These are phyloP conservation scores for Dendrolimus punctatus DNA, from an alignment of 1,140 invertebrate genomes.

Conservation along the genomic window DNA sequence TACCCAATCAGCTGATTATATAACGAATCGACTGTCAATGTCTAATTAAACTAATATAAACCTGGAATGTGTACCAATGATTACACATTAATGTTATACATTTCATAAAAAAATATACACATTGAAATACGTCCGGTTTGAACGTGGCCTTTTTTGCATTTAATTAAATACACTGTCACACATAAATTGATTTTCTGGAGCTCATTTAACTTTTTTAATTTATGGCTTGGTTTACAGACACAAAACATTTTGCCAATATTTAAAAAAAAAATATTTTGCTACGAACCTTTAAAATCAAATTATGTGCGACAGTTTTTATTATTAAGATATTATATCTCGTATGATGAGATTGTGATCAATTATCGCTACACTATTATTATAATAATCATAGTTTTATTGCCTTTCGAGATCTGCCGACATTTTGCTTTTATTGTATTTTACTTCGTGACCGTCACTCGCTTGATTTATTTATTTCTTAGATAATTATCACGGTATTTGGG, in stretches of 20 bases:
- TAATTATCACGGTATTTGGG: conserved; percentile 20
- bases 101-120: conserved; percentile 46
- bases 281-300: too few species aligned
- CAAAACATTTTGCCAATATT: too few species aligned
- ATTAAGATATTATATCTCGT: conserved; percentile 47
- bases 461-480: conserved; percentile 45
- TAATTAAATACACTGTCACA: conserved; percentile 12
- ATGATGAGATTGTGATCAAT: conserved; percentile 52
- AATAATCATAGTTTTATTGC: conserved; percentile 49
- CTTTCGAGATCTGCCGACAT: conserved; percentile 46
- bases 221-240: too few species aligned
- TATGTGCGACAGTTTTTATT: conserved; percentile 11
- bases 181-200: too few species aligned
- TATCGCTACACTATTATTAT: conserved; percentile 48
- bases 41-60: conserved; percentile 32
- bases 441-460: conserved; percentile 32
- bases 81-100: conserved; percentile 41
- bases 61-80: conserved; percentile 49
- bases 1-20: conserved; percentile 50
- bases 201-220: too few species aligned
- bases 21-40: conserved; percentile 42
- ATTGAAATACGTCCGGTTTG: conserved; percentile 16
- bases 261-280: too few species aligned
- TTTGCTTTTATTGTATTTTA: conserved; percentile 34
- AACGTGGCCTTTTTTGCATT: conserved; percentile 40